Percentiles rank a stretch among this genome's conserved stretches.
These are phyloP conservation scores for Sarcophaga variegata DNA, from an alignment of 2,888 invertebrate genomes.

Conservation along the genomic window DNA sequence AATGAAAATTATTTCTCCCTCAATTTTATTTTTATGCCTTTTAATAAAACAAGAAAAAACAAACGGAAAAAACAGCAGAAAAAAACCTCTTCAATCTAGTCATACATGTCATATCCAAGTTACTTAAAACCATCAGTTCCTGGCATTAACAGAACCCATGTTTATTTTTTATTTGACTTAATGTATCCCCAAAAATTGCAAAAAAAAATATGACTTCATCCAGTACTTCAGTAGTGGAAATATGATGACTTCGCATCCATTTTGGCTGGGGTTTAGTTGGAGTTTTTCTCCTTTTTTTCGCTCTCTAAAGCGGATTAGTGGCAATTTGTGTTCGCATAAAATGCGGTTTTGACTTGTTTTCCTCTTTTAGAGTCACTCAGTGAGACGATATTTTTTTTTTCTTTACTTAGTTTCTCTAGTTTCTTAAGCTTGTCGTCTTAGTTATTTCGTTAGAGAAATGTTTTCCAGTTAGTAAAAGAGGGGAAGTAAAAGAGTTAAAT, in stretches of 20 bases:
- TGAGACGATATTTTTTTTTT: constrained; percentile 16
- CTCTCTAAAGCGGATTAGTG: constrained; percentile 59
- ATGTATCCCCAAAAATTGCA: not conserved
- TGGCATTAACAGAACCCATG: not conserved
- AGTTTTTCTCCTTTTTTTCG: not conserved
- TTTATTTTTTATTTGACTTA: constrained; percentile 26
- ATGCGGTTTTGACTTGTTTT: constrained; percentile 32
- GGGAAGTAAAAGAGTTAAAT: not conserved
- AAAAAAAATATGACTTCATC: not conserved
- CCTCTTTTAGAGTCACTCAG: not conserved
- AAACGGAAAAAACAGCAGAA: not conserved
- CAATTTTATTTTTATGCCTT: not conserved
- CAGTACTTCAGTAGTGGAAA: not conserved
- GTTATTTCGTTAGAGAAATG: not conserved
- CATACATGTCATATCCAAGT: not conserved
- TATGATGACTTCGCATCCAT: constrained; percentile 2
- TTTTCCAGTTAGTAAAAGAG: not conserved
- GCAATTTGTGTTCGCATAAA: constrained; percentile 55
- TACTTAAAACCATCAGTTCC: not conserved
- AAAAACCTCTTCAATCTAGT: constrained; percentile 20
- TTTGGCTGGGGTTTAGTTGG: not conserved
- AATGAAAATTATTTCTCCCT: not conserved
- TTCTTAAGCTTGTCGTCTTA: not conserved
- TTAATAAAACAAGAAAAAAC: not conserved
- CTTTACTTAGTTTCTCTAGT: not conserved